These are phyloP conservation scores for Esox lucius DNA, from an alignment of 2,797 vertebrate species.

Conservation along the genomic window DNA sequence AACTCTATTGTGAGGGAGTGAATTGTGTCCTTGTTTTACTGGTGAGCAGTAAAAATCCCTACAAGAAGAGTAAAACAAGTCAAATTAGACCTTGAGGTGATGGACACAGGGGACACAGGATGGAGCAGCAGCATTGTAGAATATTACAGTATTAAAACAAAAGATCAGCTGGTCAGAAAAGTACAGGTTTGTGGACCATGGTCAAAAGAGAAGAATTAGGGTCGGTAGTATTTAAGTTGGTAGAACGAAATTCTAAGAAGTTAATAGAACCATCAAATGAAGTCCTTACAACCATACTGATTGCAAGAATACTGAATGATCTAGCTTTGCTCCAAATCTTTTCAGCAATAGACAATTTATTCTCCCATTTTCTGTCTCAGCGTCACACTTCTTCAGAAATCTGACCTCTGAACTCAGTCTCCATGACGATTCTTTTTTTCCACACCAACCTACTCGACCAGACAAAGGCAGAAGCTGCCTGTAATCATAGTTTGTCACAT, in stretches of 20 bases:
- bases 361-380: not conserved
- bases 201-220: not conserved
- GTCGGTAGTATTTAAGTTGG: not conserved
- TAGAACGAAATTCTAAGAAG: not conserved
- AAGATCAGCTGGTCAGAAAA: not conserved
- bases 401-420: slow-evolving; percentile 6
- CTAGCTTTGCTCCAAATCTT: not conserved
- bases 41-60: not conserved
- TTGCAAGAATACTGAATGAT: not conserved
- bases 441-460: slow-evolving; percentile 1
- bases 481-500: slow-evolving; percentile 6
- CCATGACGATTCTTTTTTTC: slow-evolving; percentile 8
- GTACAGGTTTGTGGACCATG: not conserved
- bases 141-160: not conserved
- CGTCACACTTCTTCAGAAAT: not conserved
- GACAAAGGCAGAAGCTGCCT: slow-evolving; percentile 4
- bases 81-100: too few species aligned
- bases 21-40: slow-evolving; percentile 9
- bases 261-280: not conserved
- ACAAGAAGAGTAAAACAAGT: too few species aligned
- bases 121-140: not conserved
- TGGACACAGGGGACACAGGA: not conserved
- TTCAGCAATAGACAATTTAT: not conserved
- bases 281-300: not conserved
- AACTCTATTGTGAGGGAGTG: slow-evolving; percentile 2